Conservation (phyloP, 2,797 vertebrate genomes). For the Percopsis omiscomaycus region DNA sequence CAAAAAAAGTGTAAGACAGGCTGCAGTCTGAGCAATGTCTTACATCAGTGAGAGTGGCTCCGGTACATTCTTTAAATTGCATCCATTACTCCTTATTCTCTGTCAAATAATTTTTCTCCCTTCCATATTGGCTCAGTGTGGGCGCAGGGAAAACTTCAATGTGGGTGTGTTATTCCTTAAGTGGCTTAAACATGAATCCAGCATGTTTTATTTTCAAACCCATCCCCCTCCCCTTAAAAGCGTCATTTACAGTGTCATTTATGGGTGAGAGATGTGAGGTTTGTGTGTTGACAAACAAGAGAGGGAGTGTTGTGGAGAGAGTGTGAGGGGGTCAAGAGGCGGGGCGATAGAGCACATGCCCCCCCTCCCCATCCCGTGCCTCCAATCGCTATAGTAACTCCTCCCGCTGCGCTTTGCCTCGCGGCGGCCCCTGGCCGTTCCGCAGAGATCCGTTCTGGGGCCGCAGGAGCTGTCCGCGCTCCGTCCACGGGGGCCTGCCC, state of each 20-base stretch:
- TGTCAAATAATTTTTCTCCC: conserved; percentile 10
- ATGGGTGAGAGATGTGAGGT: conserved; percentile 46
- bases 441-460: conserved; percentile 91
- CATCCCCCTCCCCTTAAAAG: conserved; percentile 13
- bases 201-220: conserved; percentile 36
- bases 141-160: conserved; percentile 44
- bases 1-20: conserved; percentile 26
- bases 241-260: conserved; percentile 26
- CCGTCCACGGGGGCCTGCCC: conserved; percentile 85
- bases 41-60: conserved; percentile 27
- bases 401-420: conserved; percentile 86
- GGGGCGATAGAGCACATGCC: conserved; percentile 10
- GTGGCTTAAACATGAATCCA: conserved; percentile 38
- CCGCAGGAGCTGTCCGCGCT: conserved; percentile 89
- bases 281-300: conserved; percentile 33
- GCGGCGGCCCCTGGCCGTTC: conserved; percentile 86
- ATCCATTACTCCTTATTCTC: conserved; percentile 21
- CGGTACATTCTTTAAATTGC: conserved; percentile 62
- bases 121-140: conserved; percentile 66
- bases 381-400: conserved; percentile 85
- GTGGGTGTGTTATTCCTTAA: conserved; percentile 31
- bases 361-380: conserved; percentile 19
- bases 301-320: conserved; percentile 21
- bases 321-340: conserved; percentile 11
- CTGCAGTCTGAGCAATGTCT: conserved; percentile 13